Percentiles rank a stretch among this genome's conserved stretches.
Evolutionary conservation across 2,113 vertebrate species (phyloP).

Genomic region (Falcunculus frontatus): DNA sequence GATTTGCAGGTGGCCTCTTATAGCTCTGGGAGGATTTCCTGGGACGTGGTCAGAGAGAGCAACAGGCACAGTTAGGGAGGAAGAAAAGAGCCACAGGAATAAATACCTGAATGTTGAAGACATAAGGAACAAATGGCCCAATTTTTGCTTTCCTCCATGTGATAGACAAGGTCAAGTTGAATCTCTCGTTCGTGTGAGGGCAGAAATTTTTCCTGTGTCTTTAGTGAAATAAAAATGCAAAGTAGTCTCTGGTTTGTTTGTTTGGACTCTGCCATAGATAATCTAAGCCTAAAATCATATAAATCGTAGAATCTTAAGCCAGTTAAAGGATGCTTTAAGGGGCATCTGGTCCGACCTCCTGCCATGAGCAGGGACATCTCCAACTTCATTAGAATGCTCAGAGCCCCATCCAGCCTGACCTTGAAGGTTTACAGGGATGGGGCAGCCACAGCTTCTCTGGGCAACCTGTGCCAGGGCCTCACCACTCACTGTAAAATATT

Average conservation of each 20-base stretch:
- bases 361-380: neutral
- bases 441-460: neutral
- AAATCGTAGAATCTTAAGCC: neutral
- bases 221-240: neutral
- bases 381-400: accelerated
- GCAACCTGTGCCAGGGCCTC: neutral
- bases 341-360: neutral
- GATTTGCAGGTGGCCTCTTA: neutral
- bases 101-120: neutral
- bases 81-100: neutral
- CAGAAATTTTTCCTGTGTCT: neutral
- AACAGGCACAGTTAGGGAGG: neutral
- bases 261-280: neutral
- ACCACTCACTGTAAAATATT: neutral
- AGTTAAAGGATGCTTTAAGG: neutral
- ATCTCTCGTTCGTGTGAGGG: neutral
- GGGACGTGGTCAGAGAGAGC: neutral
- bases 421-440: neutral
- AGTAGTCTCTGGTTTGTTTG: neutral
- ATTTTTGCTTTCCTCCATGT: neutral
- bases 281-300: neutral
- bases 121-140: accelerated
- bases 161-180: neutral
- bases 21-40: neutral
- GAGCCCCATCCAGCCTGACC: neutral